Base-by-base conservation (phyloP, 1,140 invertebrate genomes). In the Cydia fagiglandana region DNA sequence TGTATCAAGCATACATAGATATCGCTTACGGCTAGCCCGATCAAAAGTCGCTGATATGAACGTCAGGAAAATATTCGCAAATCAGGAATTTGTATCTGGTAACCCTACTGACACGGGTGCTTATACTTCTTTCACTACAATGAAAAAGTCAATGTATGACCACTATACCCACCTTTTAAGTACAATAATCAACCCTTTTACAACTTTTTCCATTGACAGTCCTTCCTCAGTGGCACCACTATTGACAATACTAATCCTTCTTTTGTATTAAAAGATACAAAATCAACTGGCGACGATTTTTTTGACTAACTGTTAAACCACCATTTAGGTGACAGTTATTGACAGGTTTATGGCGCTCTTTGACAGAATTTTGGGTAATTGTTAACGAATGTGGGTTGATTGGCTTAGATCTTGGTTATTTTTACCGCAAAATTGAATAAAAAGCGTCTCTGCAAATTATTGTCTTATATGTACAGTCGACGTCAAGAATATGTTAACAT, bases 191-290 rank as follows among this genome's bases (percentile, higher is more conserved):
- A 75, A 75, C 74, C 64, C 74, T 73, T 73, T 64, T 5, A 34
- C 30, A 75, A 34, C 56, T 28, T 5, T 12, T 74, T 20, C 12
- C 28, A 75, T 30, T 61, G 53, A 13, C 30, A 20, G 53, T 75
- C 74, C 53, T 38, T 45, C 56, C 74, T 64, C 74, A 75, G 74
- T 64, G 74, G 53, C 74, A 28, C 28, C 50, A 61, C 47, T n/a
- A 74, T 74, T 64, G 61, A 75, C 24, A 74, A 45, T n/a, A 0
- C 4, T 75, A 75, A 75, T 68, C 74, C 74, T 30, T 30, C 30
- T 30, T 75, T 66, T 47, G 61, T 68, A 1, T 68, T 17, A 47
- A 61, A 75, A 38, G 34, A 38, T 38, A 47, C 45, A 47, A 15
- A 47, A 9, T 41, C 38, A 9, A 47, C 45, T 38, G 74, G 74